A percentile compares a stretch with the other conserved stretches of the same genome.
These are phyloP conservation scores for Liopterus haemorrhoidalis DNA, from an alignment of 2,888 invertebrate genomes.

Conservation along the genomic window DNA sequence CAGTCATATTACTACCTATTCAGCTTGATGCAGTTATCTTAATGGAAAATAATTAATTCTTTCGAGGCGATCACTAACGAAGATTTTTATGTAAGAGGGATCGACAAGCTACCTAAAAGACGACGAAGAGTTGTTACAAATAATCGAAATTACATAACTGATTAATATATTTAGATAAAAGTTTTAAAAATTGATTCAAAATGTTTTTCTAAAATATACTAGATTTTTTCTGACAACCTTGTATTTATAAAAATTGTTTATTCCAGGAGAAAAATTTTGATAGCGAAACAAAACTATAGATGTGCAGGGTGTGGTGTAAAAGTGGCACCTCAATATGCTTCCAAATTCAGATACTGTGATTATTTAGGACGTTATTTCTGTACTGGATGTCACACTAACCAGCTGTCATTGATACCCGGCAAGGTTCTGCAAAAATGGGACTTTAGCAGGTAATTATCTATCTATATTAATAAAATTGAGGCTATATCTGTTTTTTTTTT, in stretches of 20 bases:
- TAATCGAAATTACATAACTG: slow-evolving; percentile 1
- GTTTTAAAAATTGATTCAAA: not conserved
- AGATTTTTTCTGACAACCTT: slow-evolving; percentile 6
- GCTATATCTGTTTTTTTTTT: slow-evolving; percentile 9
- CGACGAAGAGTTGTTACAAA: not conserved
- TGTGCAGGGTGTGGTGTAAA: slow-evolving; percentile 83
- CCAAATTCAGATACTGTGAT: slow-evolving; percentile 72
- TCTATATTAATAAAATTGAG: slow-evolving; percentile 11
- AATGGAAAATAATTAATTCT: no score
- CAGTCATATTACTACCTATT: no score
- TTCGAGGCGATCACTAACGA: no score
- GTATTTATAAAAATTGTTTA: not conserved
- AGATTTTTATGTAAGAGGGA: no score
- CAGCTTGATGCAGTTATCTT: no score
- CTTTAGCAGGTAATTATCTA: slow-evolving; percentile 49
- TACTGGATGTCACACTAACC: slow-evolving; percentile 77
- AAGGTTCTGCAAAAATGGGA: slow-evolving; percentile 61
- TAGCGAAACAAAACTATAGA: slow-evolving; percentile 68
- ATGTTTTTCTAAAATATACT: slow-evolving; percentile 6
- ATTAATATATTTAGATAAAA: not conserved
- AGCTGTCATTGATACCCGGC: slow-evolving; percentile 65
- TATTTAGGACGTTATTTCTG: slow-evolving; percentile 82
- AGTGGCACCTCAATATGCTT: slow-evolving; percentile 65
- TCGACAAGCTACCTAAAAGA: no score
- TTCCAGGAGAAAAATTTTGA: slow-evolving; percentile 55